These are phyloP conservation scores for Campopleginae sp. DNA, from an alignment of 2,888 invertebrate genomes.

Conservation along the genomic window DNA sequence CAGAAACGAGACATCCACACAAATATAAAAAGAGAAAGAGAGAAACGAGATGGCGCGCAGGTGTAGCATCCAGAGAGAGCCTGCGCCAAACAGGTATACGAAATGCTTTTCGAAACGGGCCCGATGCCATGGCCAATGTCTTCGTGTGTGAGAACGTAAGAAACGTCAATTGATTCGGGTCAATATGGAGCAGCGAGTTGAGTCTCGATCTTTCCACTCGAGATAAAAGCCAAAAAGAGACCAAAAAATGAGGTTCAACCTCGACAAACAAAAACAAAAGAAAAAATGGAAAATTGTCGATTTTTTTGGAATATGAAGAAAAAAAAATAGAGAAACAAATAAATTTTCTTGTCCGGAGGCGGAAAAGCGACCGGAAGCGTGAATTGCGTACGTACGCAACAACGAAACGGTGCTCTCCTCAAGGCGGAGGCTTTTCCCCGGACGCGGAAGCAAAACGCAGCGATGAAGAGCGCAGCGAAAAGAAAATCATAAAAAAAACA, in stretches of 20 bases:
- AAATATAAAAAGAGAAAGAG: conserved; percentile 47
- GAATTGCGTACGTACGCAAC: neutral
- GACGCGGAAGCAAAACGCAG: conserved; percentile 65
- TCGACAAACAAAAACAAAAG: too few species aligned
- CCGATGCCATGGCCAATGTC: conserved; percentile 37
- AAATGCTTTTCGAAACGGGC: conserved; percentile 24
- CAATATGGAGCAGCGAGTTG: neutral
- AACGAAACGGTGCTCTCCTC: conserved; percentile 52
- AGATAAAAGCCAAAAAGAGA: too few species aligned
- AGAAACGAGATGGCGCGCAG: conserved; percentile 49
- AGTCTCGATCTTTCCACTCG: neutral
- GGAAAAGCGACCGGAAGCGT: neutral
- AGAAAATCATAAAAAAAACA: conserved; percentile 28
- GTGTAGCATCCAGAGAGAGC: conserved; percentile 27
- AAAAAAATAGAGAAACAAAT: too few species aligned
- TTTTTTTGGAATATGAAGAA: too few species aligned
- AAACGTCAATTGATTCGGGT: conserved; percentile 2
- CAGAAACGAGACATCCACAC: conserved; percentile 51
- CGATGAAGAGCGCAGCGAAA: neutral
- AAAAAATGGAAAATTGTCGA: too few species aligned
- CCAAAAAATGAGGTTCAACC: too few species aligned
- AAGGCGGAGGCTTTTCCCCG: conserved; percentile 67
- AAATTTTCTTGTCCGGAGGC: neutral
- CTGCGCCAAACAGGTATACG: conserved; percentile 57
- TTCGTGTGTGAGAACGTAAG: neutral